Base-by-base conservation (phyloP, 1,140 invertebrate species). In the Lepidotrigona ventralis region DNA sequence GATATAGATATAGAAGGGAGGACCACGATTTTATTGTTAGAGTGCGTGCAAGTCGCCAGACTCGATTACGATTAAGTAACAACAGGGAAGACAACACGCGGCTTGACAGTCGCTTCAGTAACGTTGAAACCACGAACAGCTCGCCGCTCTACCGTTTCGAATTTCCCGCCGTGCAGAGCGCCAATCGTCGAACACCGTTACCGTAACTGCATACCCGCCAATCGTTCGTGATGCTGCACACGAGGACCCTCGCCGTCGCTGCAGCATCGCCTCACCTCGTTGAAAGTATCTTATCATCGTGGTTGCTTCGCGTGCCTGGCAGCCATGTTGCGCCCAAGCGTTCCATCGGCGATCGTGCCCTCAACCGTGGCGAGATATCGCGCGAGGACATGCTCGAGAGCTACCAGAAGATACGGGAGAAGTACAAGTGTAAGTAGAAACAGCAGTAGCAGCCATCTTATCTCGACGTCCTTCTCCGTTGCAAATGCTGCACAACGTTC, bases 391-490 rank as follows among this genome's bases (percentile, higher is more conserved):
- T 94, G 93, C 90, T 82, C 23, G 58, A 87, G 2, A 92, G 93
- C 84, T 94, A 94, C 77, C 63, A 80, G 15, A 93, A 86, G 81
- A 92, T 91, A 85, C 84, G 88, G 60, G 91, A 92, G 19, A 94
- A 94, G 81, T 94, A 92, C 87, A 91, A 92, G 86, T 94, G 93
- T 94, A 71, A 94, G 93, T 94, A 90, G 6, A 8, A 46, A 14
- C 4, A 17, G 5, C 60, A 15, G 72, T 21, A 14, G 72, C 70
- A 15, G 86, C 86, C 87, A 88, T 88, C 4, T 85, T 72, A 29
- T 23, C 66, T 23, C 19, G 14, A 3, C 68, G 21, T 29, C 23
- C 14, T 19, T 77, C 58, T 64, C 46, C 2, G 21, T 1, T 33
- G 39, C 6, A 53, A 15, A 17, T 5, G 0, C 4, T 4, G 15